Evolutionary conservation across 2,797 vertebrate species (phyloP).

Genomic region (Hephaestus fuliginosus): DNA sequence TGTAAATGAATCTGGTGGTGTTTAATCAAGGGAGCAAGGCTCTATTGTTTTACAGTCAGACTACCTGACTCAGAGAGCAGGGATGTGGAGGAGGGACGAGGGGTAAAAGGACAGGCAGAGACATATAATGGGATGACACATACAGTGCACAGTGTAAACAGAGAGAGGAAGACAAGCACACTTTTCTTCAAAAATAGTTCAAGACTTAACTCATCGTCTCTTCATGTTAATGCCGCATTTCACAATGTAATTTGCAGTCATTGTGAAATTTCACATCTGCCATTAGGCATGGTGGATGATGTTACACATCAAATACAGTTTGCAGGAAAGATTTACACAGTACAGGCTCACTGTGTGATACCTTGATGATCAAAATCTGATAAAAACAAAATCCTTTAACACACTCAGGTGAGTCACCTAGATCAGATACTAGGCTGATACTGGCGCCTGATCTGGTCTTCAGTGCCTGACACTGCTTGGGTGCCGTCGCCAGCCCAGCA

Average conservation of each 20-base stretch:
- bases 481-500: constrained; percentile 42
- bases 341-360: constrained; percentile 30
- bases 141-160: constrained; percentile 7
- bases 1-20: constrained; percentile 58
- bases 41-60: constrained; percentile 58
- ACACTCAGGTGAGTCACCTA: constrained; percentile 24
- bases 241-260: constrained; percentile 42
- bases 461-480: constrained; percentile 41
- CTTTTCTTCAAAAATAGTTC: constrained; percentile 24
- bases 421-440: constrained; percentile 36
- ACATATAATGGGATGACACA: constrained; percentile 34
- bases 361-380: constrained; percentile 27
- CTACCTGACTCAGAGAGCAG: constrained; percentile 51
- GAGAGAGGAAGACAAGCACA: constrained; percentile 18
- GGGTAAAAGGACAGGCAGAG: constrained; percentile 31
- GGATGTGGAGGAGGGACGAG: constrained; percentile 14
- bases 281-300: constrained; percentile 36
- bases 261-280: constrained; percentile 54
- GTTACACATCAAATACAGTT: constrained; percentile 64
- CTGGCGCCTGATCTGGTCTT: constrained; percentile 13
- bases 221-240: constrained; percentile 53
- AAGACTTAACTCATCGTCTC: constrained; percentile 27
- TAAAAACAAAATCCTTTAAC: constrained; percentile 15
- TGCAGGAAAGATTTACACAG: constrained; percentile 54
- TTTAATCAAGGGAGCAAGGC: constrained; percentile 52